Evolutionary conservation across 2,888 invertebrate genomes (phyloP).

Genomic region (Odontothrips loti): DNA sequence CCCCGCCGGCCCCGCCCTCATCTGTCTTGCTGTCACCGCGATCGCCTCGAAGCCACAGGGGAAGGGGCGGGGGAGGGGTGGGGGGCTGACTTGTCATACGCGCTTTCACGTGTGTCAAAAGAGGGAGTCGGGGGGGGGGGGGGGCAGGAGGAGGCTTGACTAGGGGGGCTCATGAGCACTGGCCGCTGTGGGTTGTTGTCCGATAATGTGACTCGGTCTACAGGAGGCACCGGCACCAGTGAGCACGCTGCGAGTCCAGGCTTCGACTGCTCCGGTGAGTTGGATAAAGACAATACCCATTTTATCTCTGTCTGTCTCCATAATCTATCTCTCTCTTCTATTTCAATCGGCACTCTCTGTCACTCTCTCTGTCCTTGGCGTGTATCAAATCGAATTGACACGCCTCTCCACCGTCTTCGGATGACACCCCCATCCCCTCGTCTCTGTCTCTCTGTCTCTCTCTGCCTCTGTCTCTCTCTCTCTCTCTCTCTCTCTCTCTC

Average conservation of each 20-base stretch:
- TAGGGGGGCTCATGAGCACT: too few species aligned
- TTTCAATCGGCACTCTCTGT: background rate
- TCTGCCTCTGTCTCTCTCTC: background rate
- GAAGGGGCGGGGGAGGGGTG: background rate
- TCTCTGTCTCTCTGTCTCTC: background rate
- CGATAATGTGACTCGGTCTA: too few species aligned
- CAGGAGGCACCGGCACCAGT: background rate
- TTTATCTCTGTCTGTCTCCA: background rate
- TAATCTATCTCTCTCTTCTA: background rate
- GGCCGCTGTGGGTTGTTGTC: too few species aligned
- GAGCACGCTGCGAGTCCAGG: background rate
- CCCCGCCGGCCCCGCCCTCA: too few species aligned
- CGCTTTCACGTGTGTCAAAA: background rate
- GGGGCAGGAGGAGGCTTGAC: too few species aligned
- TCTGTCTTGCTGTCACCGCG: constrained; percentile 7
- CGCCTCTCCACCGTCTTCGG: background rate
- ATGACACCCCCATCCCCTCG: background rate
- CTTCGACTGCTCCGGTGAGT: constrained; percentile 8
- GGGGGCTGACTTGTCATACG: background rate
- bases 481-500: too few species aligned
- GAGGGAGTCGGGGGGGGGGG: too few species aligned
- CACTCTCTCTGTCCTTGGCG: background rate
- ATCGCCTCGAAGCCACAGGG: background rate
- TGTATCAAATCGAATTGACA: background rate
- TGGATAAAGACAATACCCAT: background rate